These are phyloP conservation scores for Podarcis muralis DNA, from an alignment of 2,113 vertebrate species.

Conservation along the genomic window DNA sequence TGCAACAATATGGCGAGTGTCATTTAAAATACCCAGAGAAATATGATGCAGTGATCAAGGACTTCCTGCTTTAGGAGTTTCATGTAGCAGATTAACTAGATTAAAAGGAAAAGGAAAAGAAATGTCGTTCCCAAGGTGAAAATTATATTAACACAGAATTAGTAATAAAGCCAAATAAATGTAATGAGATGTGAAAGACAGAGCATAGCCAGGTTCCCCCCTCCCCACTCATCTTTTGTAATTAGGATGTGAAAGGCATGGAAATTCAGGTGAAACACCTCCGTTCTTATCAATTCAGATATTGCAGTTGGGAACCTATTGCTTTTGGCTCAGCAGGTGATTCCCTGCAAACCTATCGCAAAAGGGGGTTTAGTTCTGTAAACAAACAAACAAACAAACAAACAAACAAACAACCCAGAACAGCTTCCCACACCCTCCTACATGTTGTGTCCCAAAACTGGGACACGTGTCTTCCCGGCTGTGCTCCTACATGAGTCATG, in stretches of 20 bases:
- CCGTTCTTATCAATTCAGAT: slow-evolving; percentile 61
- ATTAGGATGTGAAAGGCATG: slow-evolving; percentile 71
- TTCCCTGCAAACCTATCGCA: neutral
- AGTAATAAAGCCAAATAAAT: slow-evolving; percentile 71
- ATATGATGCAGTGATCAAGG: slow-evolving; percentile 61
- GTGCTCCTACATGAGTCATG: too few relatives aligned
- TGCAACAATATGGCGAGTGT: slow-evolving; percentile 53
- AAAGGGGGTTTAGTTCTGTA: neutral
- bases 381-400: too few relatives aligned
- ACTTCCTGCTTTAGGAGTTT: slow-evolving; percentile 63
- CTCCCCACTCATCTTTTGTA: slow-evolving; percentile 61
- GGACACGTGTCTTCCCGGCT: too few relatives aligned
- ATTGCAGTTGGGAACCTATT: slow-evolving; percentile 20
- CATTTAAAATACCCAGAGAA: slow-evolving; percentile 62
- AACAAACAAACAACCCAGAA: too few relatives aligned
- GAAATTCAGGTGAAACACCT: slow-evolving; percentile 68
- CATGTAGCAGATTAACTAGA: slow-evolving; percentile 67
- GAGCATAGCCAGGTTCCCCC: slow-evolving; percentile 36
- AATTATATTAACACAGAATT: slow-evolving; percentile 76
- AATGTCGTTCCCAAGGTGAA: slow-evolving; percentile 72
- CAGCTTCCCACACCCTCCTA: neutral
- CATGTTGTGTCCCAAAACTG: too few relatives aligned
- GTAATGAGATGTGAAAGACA: slow-evolving; percentile 73
- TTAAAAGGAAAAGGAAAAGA: slow-evolving; percentile 40
- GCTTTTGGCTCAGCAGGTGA: slow-evolving; percentile 17